Evolutionary conservation across 1,140 invertebrate genomes (phyloP).

Genomic region (Tetranychus cinnabarinus): DNA sequence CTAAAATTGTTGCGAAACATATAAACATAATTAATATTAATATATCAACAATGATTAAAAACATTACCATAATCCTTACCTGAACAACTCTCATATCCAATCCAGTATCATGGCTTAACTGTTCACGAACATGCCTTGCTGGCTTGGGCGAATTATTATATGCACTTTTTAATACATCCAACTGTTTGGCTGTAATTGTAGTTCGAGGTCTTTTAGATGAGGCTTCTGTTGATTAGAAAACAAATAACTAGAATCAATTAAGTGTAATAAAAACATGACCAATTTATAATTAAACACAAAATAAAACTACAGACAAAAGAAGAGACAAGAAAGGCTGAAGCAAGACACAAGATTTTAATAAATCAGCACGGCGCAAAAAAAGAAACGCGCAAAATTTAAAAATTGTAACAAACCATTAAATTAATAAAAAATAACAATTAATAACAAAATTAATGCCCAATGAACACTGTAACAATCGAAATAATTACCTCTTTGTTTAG

Average conservation of each 20-base stretch:
- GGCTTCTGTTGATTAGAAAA: constrained; percentile 4
- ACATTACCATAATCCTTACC: constrained; percentile 29
- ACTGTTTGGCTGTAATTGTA: constrained; percentile 95
- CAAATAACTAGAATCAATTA: background rate
- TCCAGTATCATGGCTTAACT: constrained; percentile 93
- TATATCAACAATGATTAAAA: background rate
- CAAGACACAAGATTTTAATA: too few relatives aligned
- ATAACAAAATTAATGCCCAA: background rate
- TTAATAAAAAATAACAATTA: background rate
- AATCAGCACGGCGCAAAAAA: too few relatives aligned
- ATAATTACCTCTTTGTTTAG: constrained; percentile 58
- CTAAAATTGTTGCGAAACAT: background rate
- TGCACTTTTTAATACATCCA: constrained; percentile 85
- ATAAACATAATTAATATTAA: background rate
- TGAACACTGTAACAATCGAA: background rate
- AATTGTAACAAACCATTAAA: background rate
- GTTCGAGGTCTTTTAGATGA: constrained; percentile 62
- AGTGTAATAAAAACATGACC: too few relatives aligned
- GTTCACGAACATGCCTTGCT: constrained; percentile 92
- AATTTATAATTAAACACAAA: background rate
- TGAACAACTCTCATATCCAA: constrained; percentile 99
- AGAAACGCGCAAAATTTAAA: too few relatives aligned
- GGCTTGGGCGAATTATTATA: constrained; percentile 97
- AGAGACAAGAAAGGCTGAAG: too few relatives aligned
- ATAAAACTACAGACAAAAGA: background rate